Percentiles rank a stretch among this genome's conserved stretches.
These are phyloP conservation scores for Zaprionus obscuricornis DNA, from an alignment of 2,888 invertebrate genomes.

Conservation along the genomic window DNA sequence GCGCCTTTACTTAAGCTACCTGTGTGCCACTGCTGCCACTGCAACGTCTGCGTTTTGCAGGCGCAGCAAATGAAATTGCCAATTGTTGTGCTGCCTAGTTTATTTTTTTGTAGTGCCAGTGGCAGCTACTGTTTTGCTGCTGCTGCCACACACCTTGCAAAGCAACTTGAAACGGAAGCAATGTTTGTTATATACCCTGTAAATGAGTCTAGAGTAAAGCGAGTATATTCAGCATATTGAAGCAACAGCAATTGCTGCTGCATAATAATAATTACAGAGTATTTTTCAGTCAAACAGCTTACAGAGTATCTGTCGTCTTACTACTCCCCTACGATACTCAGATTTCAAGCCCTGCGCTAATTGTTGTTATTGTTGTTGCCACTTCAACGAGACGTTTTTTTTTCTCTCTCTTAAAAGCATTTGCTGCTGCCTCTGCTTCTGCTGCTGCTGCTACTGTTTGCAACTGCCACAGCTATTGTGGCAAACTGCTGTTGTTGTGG, in stretches of 20 bases:
- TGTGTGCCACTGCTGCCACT: no score
- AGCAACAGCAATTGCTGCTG: no score
- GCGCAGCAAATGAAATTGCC: conserved; percentile 74
- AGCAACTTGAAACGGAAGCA: conserved; percentile 58
- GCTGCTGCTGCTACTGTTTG: no score
- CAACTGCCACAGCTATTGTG: no score
- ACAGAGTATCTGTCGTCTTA: no score
- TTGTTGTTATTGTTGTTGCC: conserved; percentile 50
- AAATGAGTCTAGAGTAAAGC: not conserved
- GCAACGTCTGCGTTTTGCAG: conserved; percentile 50
- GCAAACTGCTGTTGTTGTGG: no score
- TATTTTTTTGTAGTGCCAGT: conserved; percentile 54
- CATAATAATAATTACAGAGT: no score
- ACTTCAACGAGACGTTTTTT: conserved; percentile 45
- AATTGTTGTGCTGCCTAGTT: conserved; percentile 73
- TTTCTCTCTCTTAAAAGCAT: conserved; percentile 53
- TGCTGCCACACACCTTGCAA: conserved; percentile 72
- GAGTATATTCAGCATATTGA: conserved; percentile 11
- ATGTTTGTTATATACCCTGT: conserved; percentile 9
- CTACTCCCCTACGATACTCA: no score
- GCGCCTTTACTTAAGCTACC: no score
- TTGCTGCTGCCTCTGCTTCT: conserved; percentile 40
- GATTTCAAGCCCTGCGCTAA: conserved; percentile 7
- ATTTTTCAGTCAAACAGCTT: no score
- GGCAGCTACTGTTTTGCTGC: conserved; percentile 62